These are phyloP conservation scores for Noctua janthina DNA, from an alignment of 2,888 invertebrate species.

Conservation along the genomic window DNA sequence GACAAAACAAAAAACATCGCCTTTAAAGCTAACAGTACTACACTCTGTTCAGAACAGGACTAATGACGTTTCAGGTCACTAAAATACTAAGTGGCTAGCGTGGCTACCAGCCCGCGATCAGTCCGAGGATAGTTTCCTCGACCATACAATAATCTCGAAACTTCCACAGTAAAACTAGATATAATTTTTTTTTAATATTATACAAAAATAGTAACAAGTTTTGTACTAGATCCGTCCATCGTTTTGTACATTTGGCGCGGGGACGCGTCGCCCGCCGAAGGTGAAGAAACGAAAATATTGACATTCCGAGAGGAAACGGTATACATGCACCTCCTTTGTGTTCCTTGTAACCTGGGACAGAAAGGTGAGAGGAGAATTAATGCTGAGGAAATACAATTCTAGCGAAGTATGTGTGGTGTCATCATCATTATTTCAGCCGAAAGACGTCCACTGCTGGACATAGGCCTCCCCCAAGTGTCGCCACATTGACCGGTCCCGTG, in stretches of 20 bases:
- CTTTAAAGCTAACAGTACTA: slow-evolving; percentile 59
- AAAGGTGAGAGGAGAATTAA: not conserved
- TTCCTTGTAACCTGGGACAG: not conserved
- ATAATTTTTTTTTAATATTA: slow-evolving; percentile 84
- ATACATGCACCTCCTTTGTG: slow-evolving; percentile 20
- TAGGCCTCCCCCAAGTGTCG: too few relatives aligned
- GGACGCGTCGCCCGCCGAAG: slow-evolving; percentile 73
- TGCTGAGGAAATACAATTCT: not conserved
- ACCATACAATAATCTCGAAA: slow-evolving; percentile 73
- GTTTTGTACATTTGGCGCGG: slow-evolving; percentile 87
- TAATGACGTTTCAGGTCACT: slow-evolving; percentile 62
- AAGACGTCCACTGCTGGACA: too few relatives aligned
- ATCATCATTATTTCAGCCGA: too few relatives aligned
- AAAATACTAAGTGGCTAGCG: slow-evolving; percentile 44
- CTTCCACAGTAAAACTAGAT: slow-evolving; percentile 83
- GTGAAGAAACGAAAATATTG: slow-evolving; percentile 60
- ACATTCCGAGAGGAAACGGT: slow-evolving; percentile 32
- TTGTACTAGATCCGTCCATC: slow-evolving; percentile 88
- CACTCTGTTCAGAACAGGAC: slow-evolving; percentile 58
- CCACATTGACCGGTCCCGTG: too few relatives aligned
- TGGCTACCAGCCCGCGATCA: slow-evolving; percentile 26
- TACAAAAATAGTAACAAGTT: slow-evolving; percentile 90
- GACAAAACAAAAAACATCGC: slow-evolving; percentile 40
- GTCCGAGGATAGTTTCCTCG: slow-evolving; percentile 67
- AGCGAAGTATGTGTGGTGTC: too few relatives aligned